phyloP scores from a whole-genome alignment of 2,113 vertebrate species.

The Eulemur macaco region DNA sequence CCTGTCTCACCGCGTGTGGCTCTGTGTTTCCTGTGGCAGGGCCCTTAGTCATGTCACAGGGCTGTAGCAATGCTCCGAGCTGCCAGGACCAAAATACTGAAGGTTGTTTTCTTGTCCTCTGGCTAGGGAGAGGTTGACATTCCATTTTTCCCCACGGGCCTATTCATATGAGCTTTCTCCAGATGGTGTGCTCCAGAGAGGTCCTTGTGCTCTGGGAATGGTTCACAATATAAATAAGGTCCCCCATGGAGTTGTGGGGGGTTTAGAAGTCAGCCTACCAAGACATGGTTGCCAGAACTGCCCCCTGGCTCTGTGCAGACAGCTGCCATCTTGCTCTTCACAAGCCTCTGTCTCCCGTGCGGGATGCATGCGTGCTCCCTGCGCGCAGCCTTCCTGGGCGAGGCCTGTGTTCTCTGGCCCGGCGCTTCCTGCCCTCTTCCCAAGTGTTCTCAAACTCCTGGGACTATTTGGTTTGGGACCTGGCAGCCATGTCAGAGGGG shows the following conservation, averaged over 20 bases:
- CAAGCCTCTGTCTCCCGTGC: fast-evolving
- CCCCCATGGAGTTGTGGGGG: background rate
- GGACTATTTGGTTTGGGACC: background rate
- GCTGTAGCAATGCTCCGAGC: background rate
- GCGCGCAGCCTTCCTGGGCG: fast-evolving
- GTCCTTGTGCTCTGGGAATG: slow-evolving; percentile 44
- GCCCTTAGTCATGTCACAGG: background rate
- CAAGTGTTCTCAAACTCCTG: background rate
- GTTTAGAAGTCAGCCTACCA: background rate
- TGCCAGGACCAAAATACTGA: background rate
- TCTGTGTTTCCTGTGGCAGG: background rate
- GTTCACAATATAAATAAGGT: slow-evolving; percentile 27
- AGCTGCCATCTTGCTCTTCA: background rate
- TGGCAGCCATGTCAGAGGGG: background rate
- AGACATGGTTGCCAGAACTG: background rate
- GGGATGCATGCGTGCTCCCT: fast-evolving
- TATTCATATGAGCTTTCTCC: slow-evolving; percentile 41
- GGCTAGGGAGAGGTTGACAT: slow-evolving; percentile 54
- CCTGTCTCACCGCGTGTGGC: background rate
- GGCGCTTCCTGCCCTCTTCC: background rate
- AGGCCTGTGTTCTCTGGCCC: background rate
- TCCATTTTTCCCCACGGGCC: background rate
- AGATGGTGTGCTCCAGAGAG: slow-evolving; percentile 54
- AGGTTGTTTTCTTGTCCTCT: slow-evolving; percentile 46
- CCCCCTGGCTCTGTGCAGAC: background rate